phyloP scores from a whole-genome alignment of 2,797 vertebrate genomes.

The Hoplostethus atlanticus region DNA sequence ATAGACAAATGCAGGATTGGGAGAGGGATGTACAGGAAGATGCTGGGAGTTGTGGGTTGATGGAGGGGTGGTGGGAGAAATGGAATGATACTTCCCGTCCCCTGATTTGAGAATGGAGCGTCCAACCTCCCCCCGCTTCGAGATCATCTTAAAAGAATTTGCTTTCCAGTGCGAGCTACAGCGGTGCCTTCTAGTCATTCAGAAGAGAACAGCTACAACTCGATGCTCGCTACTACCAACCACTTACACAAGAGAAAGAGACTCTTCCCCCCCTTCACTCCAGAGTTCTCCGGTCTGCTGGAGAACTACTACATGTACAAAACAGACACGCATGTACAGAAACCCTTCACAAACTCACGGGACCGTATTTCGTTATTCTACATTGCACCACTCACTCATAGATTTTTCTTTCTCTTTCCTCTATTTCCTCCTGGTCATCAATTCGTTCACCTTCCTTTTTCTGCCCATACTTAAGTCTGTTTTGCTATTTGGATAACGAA shows the following conservation, averaged over 20 bases:
- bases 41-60: slow-evolving; percentile 29
- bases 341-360: slow-evolving; percentile 11
- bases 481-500: slow-evolving; percentile 31
- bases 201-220: slow-evolving; percentile 18
- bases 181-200: background rate
- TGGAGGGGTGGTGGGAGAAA: slow-evolving; percentile 22
- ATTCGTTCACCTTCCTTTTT: slow-evolving; percentile 3
- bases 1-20: background rate
- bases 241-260: slow-evolving; percentile 4
- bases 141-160: background rate
- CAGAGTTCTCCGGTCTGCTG: slow-evolving; percentile 3
- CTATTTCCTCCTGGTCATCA: no score
- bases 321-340: slow-evolving; percentile 31
- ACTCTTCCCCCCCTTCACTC: slow-evolving; percentile 7
- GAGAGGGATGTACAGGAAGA: slow-evolving; percentile 3
- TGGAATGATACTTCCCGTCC: no score
- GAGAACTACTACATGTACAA: slow-evolving; percentile 52
- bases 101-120: background rate
- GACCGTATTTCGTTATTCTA: slow-evolving; percentile 10
- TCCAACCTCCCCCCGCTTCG: slow-evolving; percentile 20
- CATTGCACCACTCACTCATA: slow-evolving; percentile 25
- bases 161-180: background rate
- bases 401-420: slow-evolving; percentile 2
- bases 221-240: slow-evolving; percentile 36
- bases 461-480: background rate